These are phyloP conservation scores for Ennomos erosarius DNA, from an alignment of 2,888 invertebrate genomes.

Conservation along the genomic window DNA sequence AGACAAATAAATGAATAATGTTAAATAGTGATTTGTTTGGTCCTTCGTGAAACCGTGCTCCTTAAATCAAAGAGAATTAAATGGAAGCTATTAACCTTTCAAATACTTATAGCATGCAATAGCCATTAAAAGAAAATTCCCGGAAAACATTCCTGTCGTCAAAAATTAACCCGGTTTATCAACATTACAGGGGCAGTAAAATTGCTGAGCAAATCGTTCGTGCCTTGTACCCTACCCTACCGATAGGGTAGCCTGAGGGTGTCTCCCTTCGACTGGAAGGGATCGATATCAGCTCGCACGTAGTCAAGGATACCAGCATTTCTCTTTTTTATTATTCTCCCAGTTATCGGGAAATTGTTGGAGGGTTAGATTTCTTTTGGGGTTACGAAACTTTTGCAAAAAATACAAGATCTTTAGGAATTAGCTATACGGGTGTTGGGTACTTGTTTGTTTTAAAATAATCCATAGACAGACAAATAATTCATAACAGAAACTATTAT, in stretches of 20 bases:
- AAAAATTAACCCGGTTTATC: constrained; percentile 22
- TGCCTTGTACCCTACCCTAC: constrained; percentile 18
- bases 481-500: too few relatives aligned
- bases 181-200: constrained; percentile 23
- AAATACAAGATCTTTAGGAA: too few relatives aligned
- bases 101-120: constrained; percentile 19
- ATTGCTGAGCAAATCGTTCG: constrained; percentile 13
- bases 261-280: constrained; percentile 34
- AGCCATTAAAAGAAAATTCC: constrained; percentile 24
- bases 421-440: too few relatives aligned
- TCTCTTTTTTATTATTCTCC: constrained; percentile 34
- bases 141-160: constrained; percentile 21
- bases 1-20: neutral
- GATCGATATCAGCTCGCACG: constrained; percentile 42
- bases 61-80: constrained; percentile 4
- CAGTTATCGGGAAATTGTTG: constrained; percentile 18
- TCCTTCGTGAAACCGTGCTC: neutral
- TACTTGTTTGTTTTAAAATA: too few relatives aligned
- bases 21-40: too few relatives aligned
- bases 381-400: too few relatives aligned
- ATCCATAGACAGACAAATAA: too few relatives aligned
- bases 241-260: constrained; percentile 25
- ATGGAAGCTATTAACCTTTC: neutral
- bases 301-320: constrained; percentile 38
- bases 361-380: neutral